These are phyloP conservation scores for Drosophila saltans DNA, from an alignment of 1,140 invertebrate genomes.

Conservation along the genomic window DNA sequence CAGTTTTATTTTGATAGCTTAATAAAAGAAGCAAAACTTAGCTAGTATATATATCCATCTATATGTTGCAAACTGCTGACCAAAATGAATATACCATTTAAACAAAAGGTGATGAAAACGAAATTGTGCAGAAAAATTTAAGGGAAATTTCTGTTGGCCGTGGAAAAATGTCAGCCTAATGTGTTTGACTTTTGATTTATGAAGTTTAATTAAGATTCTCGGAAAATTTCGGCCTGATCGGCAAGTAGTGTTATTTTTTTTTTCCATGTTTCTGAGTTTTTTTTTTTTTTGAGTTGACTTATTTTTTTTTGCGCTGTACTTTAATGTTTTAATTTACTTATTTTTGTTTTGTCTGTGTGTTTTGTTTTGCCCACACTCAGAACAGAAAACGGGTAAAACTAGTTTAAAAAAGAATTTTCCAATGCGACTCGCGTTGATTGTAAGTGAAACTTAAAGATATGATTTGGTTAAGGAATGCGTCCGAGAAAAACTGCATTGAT, in stretches of 20 bases:
- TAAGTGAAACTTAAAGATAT: slow-evolving; percentile 49
- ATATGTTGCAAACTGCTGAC: too few species aligned
- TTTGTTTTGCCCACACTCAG: slow-evolving; percentile 42
- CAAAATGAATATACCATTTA: too few species aligned
- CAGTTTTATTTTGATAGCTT: too few species aligned
- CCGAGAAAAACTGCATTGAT: slow-evolving; percentile 5
- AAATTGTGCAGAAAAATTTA: slow-evolving; percentile 35
- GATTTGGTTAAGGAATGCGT: slow-evolving; percentile 46
- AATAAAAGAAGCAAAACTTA: too few species aligned
- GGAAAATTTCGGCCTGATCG: slow-evolving; percentile 23
- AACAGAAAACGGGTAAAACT: slow-evolving; percentile 68
- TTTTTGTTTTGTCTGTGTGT: slow-evolving; percentile 29
- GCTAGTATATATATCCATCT: too few species aligned
- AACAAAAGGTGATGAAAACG: slow-evolving; percentile 24
- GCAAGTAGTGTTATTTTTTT: slow-evolving; percentile 22
- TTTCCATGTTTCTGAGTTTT: slow-evolving; percentile 6
- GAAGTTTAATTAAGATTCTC: slow-evolving; percentile 72
- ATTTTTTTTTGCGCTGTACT: slow-evolving; percentile 39
- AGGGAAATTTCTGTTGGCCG: slow-evolving; percentile 36
- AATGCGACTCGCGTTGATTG: slow-evolving; percentile 47
- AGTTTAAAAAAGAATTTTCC: slow-evolving; percentile 75
- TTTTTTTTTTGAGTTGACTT: slow-evolving; percentile 36
- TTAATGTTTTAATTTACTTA: slow-evolving; percentile 21
- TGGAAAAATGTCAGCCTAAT: slow-evolving; percentile 69
- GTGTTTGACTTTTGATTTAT: slow-evolving; percentile 68